A percentile compares a stretch with the other conserved stretches of the same genome.
Evolutionary conservation across 2,888 invertebrate species (phyloP).

Genomic region (Trichacis sp.): DNA sequence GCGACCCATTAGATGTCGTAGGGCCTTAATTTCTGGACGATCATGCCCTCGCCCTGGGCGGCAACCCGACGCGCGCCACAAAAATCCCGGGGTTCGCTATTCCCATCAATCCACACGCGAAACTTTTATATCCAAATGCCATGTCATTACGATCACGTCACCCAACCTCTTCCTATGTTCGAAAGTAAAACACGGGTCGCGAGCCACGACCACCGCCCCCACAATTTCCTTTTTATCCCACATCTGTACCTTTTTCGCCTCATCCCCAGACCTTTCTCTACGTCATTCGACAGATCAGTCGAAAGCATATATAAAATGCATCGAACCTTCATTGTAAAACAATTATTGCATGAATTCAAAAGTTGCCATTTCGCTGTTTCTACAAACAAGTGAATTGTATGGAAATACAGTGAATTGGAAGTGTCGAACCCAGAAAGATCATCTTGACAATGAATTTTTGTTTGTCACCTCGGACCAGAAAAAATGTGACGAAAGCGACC

Average conservation of each 20-base stretch:
- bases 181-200: slow-evolving; percentile 55
- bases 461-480: too few relatives aligned
- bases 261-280: slow-evolving; percentile 10
- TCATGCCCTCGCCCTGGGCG: slow-evolving; percentile 51
- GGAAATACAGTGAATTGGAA: too few relatives aligned
- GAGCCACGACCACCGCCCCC: slow-evolving; percentile 50
- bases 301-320: too few relatives aligned
- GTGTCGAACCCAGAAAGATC: too few relatives aligned
- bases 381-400: too few relatives aligned
- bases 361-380: too few relatives aligned
- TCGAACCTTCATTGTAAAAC: too few relatives aligned
- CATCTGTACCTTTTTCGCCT: slow-evolving; percentile 14
- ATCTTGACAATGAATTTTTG: too few relatives aligned
- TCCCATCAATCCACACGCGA: slow-evolving; percentile 26
- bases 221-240: slow-evolving; percentile 20
- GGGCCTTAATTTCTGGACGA: slow-evolving; percentile 30
- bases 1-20: slow-evolving; percentile 23
- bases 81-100: slow-evolving; percentile 26
- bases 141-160: slow-evolving; percentile 66
- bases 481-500: too few relatives aligned
- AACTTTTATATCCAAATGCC: slow-evolving; percentile 22
- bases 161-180: slow-evolving; percentile 54
- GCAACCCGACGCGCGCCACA: slow-evolving; percentile 48
- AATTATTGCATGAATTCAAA: too few relatives aligned
- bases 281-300: slow-evolving; percentile 11